phyloP scores from a whole-genome alignment of 2,113 vertebrate genomes.

The Cyprinodon variegatus region DNA sequence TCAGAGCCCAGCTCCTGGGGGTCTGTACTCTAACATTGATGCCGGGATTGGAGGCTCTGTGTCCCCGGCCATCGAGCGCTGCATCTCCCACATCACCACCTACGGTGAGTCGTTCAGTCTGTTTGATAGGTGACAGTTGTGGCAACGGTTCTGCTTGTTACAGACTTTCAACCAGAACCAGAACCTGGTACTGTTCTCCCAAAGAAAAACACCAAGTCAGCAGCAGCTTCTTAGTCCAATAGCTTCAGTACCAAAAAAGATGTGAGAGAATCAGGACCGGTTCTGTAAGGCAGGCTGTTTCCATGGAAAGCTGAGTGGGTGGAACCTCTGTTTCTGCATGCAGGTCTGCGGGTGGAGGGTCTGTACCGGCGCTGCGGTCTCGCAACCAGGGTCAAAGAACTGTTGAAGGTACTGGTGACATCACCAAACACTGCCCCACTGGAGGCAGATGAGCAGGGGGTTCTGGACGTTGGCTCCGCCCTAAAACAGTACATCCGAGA shows the following conservation, averaged over 20 bases:
- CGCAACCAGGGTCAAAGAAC: conserved; percentile 52
- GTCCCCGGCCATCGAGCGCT: conserved; percentile 61
- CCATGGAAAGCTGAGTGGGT: background rate
- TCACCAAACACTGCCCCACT: conserved; percentile 62
- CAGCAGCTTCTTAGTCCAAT: background rate
- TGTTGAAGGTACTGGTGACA: conserved; percentile 69
- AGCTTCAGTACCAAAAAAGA: no score
- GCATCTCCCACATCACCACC: conserved; percentile 77
- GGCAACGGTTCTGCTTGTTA: background rate
- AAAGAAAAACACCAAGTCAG: background rate
- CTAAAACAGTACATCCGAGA: conserved; percentile 77
- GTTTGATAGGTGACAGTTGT: background rate
- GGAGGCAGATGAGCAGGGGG: conserved; percentile 66
- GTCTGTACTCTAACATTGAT: conserved; percentile 37
- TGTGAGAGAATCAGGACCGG: no score
- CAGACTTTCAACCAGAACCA: background rate
- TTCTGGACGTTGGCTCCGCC: conserved; percentile 70
- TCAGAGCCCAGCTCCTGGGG: background rate
- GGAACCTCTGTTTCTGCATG: conserved; percentile 5
- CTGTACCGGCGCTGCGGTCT: conserved; percentile 80
- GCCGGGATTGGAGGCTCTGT: conserved; percentile 38
- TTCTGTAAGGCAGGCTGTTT: background rate
- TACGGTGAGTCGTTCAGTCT: conserved; percentile 57
- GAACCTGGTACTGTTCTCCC: background rate
- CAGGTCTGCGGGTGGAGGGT: conserved; percentile 81